These are phyloP conservation scores for Nothocercus nigrocapillus DNA, from an alignment of 2,113 vertebrate genomes.

Conservation along the genomic window DNA sequence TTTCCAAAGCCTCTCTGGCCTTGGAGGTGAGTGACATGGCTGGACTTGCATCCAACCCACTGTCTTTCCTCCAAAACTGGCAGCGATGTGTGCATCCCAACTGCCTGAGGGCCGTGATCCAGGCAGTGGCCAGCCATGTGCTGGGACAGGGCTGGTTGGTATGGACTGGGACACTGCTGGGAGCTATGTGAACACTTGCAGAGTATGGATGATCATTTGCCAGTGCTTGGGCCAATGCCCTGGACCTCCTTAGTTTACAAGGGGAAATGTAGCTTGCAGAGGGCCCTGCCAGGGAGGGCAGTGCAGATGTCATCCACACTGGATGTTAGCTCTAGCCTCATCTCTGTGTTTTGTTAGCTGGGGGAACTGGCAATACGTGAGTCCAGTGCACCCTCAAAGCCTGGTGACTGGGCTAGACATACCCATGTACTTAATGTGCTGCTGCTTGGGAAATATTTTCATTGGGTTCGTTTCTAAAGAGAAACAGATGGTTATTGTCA, in stretches of 20 bases:
- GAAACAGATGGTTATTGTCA: background rate
- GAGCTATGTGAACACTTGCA: background rate
- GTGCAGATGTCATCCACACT: background rate
- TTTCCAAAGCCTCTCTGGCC: background rate
- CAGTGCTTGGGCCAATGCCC: background rate
- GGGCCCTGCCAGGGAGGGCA: background rate
- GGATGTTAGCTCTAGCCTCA: background rate
- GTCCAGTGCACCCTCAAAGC: background rate
- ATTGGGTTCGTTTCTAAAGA: background rate
- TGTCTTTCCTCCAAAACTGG: background rate
- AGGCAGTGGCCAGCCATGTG: background rate
- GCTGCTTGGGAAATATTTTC: background rate
- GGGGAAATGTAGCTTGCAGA: background rate
- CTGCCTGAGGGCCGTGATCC: background rate
- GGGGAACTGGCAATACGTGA: background rate
- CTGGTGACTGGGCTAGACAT: background rate
- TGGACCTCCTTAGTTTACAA: background rate
- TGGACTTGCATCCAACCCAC: background rate
- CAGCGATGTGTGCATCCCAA: accelerated
- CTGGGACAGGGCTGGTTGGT: background rate
- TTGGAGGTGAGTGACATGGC: background rate
- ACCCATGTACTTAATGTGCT: accelerated
- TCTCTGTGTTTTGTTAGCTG: background rate
- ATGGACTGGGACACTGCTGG: background rate
- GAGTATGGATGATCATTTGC: constrained; percentile 1